Percentiles rank a stretch among this genome's conserved stretches.
These are phyloP conservation scores for Halcyon senegalensis DNA, from an alignment of 2,113 vertebrate genomes.

Conservation along the genomic window DNA sequence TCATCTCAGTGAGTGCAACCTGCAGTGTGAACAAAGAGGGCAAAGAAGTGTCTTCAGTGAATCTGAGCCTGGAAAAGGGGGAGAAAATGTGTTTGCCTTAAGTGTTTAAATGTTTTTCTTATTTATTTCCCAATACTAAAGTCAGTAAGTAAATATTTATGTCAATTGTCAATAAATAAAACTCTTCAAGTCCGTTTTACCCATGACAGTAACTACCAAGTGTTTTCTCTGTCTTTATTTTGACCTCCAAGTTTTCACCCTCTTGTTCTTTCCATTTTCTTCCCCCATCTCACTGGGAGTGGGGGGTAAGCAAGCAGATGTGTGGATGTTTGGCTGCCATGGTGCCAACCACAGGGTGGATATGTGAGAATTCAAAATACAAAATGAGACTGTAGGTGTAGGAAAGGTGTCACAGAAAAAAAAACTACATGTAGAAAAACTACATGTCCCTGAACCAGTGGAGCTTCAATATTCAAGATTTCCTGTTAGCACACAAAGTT, in stretches of 20 bases:
- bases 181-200: not conserved
- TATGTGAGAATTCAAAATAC: not conserved
- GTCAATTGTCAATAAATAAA: not conserved
- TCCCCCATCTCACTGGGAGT: accelerated
- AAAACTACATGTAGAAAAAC: not conserved
- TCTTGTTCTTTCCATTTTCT: not conserved
- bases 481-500: not conserved
- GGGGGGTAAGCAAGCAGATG: not conserved
- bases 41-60: not conserved
- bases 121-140: not conserved
- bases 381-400: not conserved
- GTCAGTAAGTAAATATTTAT: not conserved
- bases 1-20: not conserved
- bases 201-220: not conserved
- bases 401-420: not conserved
- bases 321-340: not conserved
- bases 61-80: not conserved
- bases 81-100: not conserved
- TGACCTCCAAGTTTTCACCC: not conserved
- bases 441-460: not conserved
- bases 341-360: too few species aligned
- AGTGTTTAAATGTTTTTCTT: not conserved
- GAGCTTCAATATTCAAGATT: not conserved
- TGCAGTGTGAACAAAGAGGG: not conserved
- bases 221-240: not conserved